A percentile compares a stretch with the other conserved stretches of the same genome.
phyloP scores from a whole-genome alignment of 2,113 vertebrate species.

The Acanthisitta chloris region DNA sequence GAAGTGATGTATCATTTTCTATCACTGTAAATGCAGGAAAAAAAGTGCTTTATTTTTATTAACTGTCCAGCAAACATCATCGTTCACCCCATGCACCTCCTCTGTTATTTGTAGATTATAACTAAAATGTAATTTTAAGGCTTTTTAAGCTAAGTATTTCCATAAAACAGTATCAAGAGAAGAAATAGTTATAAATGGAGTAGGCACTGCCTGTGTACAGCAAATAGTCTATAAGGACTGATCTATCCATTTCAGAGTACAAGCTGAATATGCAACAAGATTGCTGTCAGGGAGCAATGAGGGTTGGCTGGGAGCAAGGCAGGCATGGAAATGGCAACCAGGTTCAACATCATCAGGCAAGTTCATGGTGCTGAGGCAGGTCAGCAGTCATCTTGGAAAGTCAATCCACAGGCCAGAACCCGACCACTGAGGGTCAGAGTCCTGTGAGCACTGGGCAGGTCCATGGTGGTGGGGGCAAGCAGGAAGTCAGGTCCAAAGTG shows the following conservation, averaged over 20 bases:
- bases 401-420: background rate
- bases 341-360: too few relatives aligned
- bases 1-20: background rate
- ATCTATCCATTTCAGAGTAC: background rate
- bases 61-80: background rate
- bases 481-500: background rate
- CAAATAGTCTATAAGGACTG: background rate
- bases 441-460: background rate
- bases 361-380: background rate
- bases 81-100: background rate
- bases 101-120: background rate
- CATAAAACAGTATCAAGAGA: background rate
- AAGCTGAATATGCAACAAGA: background rate
- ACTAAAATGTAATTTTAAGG: background rate
- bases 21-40: background rate
- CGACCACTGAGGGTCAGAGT: background rate
- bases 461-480: background rate
- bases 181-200: background rate
- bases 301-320: background rate
- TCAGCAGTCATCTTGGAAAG: background rate
- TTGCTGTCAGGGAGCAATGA: background rate
- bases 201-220: background rate
- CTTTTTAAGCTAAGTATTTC: background rate
- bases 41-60: background rate
- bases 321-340: background rate